Evolutionary conservation across 2,113 vertebrate genomes (phyloP), one percentile per base, ranked within the genome.

Genomic region (Corythornis madagascariensis): DNA sequence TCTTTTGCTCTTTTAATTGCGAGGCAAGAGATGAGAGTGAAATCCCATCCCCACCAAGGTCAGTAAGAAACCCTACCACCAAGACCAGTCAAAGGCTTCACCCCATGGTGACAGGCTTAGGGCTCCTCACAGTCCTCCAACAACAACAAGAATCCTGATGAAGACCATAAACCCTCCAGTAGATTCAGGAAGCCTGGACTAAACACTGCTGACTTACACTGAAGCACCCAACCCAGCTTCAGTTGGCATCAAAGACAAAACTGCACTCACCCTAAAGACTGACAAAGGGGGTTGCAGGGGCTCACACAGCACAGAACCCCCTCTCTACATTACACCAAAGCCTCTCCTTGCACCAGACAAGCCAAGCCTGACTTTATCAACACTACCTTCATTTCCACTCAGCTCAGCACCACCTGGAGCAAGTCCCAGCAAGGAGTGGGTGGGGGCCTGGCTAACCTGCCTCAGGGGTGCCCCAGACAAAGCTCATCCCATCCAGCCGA

Each of bases 251-350:
- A 88, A 57, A 21, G 2, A 2, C 3, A 3, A 18, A 72, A 31
- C 0, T 3, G 0, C 11, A 71, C 26, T 74, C 11, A 56, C 35
- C 3, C 11, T 19, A 47, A 61, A 76, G 45, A 33, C 18, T 13
- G 2, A 15, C 52, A 43, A 67, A 87, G 57, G 0, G 0, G 7
- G 10, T 33, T 20, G 24, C 28, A 45, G 2, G 13, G 6, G 0
- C 28, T 75, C 2, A 33, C 7, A 3, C 20, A n/a, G 0, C 1
- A 7, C 47, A 80, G 1, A 0, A 4, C 8, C 5, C 6, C 28
- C 65, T 3, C 18, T 25, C 59, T 6, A 1, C 1, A 0, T 1
- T 22, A 0, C 43, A 50, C 33, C 61, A 50, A 29, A 38, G 40
- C 42, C 10, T 7, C 25, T 28, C 25, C 8, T 66, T 43, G 7